Evolutionary conservation across 1,140 invertebrate genomes (phyloP).

Genomic region (Anastrepha ludens): DNA sequence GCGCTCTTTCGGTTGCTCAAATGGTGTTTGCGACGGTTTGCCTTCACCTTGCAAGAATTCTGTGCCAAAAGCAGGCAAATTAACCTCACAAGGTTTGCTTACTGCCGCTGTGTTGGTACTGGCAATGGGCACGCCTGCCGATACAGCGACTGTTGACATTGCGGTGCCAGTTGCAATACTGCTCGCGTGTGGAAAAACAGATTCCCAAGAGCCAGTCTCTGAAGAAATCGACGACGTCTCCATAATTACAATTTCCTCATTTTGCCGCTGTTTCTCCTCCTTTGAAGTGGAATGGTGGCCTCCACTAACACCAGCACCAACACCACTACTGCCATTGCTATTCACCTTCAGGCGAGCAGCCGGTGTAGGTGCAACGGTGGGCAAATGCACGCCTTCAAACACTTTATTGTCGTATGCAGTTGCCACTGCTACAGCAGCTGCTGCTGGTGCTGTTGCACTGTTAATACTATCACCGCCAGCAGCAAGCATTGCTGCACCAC

Average conservation of each 20-base stretch:
- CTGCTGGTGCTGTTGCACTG: not conserved
- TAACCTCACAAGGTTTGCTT: not conserved
- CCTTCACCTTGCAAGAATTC: conserved; percentile 55
- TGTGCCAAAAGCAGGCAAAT: conserved; percentile 57
- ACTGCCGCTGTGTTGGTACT: conserved; percentile 10
- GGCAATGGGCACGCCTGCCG: not conserved
- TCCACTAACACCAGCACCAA: not conserved
- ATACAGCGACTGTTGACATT: not conserved
- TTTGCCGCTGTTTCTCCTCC: conserved; percentile 82
- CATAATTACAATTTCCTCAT: conserved; percentile 80
- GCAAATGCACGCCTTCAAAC: conserved; percentile 60
- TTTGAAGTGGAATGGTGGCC: conserved; percentile 74
- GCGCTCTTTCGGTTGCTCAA: conserved; percentile 19
- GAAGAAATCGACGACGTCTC: conserved; percentile 79
- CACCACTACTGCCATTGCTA: not conserved
- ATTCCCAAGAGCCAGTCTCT: conserved; percentile 79
- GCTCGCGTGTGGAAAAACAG: conserved; percentile 74
- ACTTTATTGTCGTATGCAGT: conserved; percentile 60
- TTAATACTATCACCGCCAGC: conserved; percentile 3
- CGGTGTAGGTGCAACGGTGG: conserved; percentile 56
- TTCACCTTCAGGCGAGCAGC: conserved; percentile 10
- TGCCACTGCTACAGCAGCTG: conserved; percentile 3
- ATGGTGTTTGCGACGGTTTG: not conserved
- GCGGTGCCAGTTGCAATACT: not conserved
- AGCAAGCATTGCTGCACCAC: conserved; percentile 41